Percentiles rank a stretch among this genome's conserved stretches.
Evolutionary conservation across 1,140 invertebrate genomes (phyloP).

Genomic region (Hyles vespertilio): DNA sequence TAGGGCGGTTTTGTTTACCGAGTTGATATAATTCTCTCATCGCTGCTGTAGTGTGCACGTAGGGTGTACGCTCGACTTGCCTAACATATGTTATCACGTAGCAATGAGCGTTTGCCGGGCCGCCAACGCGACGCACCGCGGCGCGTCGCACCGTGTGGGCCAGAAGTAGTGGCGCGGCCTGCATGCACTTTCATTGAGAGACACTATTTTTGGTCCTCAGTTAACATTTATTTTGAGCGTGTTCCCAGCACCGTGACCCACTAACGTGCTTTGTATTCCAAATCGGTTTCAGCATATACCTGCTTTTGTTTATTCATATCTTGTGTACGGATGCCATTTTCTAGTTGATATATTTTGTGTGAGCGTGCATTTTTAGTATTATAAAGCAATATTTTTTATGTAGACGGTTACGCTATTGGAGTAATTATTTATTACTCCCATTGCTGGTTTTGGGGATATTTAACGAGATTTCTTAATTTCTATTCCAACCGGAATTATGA

Average conservation of each 20-base stretch:
- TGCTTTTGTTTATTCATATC: slow-evolving; percentile 33
- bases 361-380: background rate
- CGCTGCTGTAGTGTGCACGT: background rate
- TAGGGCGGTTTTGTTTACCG: background rate
- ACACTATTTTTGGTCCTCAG: slow-evolving; percentile 45
- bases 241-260: slow-evolving; percentile 57
- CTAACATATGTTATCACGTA: slow-evolving; percentile 4
- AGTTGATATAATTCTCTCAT: slow-evolving; percentile 2
- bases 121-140: no score
- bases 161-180: slow-evolving; percentile 8
- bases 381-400: background rate
- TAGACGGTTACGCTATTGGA: no score
- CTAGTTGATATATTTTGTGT: slow-evolving; percentile 1
- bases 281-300: slow-evolving; percentile 29
- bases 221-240: slow-evolving; percentile 52
- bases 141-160: slow-evolving; percentile 3
- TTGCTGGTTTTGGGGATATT: no score
- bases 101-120: no score
- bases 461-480: no score
- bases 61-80: background rate
- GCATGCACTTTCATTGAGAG: slow-evolving; percentile 34
- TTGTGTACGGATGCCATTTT: slow-evolving; percentile 1
- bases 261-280: slow-evolving; percentile 39
- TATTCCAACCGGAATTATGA: no score
- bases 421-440: no score